Evolutionary conservation across 2,888 invertebrate species (phyloP), one percentile per base, ranked within the genome.

Genomic region (Leptinotarsa tumamoca): DNA sequence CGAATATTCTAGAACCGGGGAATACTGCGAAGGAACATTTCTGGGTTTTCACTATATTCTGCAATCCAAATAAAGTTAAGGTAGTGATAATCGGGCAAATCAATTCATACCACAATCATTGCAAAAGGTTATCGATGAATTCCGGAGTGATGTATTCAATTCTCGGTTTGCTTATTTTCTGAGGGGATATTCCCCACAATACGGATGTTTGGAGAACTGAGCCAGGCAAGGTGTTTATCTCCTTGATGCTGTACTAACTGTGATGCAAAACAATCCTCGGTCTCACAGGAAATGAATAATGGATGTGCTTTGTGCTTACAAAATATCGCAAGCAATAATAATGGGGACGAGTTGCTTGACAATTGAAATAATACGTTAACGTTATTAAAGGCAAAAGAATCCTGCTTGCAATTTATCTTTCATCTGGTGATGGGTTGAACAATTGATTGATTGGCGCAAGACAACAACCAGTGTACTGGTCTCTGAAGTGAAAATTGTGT

Each of bases 81-180:
- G 49, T 70, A 13, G 49, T 61, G n/a, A 70, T 69, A 69, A 56
- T 69, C 7, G 69, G 69, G 18, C 69, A 69, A 27, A 52, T 27
- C 51, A 68, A 4, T 18, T 14, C n/a, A 69, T 69, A 3, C 43
- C 69, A 4, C 33, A 56, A 3, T 69, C 69, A 3, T 18, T 56
- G 2, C 0, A 33, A n/a, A 54, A n/a, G 15, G 33, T 69, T 33
- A 17, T 69, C 10, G 18, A 69, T 18, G 58, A 58, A 56, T 56
- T 69, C 15, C 15, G 27, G 1, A 52, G 0, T 23, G 58, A 69
- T 69, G 58, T 69, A 18, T 4, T 5, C 3, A 69, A 69, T 21
- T 69, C 69, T n/a, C 27, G 21, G n/a, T 69, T 54, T 33, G 33
- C 23, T 27, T 3, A 3, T 1, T 17, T 17, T 4, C 21, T 69